Percentiles rank a stretch among this genome's conserved stretches.
Conservation (phyloP, 2,888 invertebrate species). For the Ptychoptera albimana region DNA sequence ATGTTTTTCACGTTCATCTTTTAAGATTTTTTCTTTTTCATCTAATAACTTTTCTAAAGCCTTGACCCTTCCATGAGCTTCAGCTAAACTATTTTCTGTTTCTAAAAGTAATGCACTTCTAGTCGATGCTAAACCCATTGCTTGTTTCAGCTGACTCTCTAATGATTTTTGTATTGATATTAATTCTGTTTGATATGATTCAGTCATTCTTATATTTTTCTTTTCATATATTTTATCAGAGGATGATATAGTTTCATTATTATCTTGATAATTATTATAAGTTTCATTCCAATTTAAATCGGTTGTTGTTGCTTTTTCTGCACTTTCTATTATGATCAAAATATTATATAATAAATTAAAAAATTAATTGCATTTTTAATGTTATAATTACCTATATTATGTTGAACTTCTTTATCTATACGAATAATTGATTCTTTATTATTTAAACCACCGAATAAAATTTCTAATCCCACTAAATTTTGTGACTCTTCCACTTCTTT, state of each 20-base stretch:
- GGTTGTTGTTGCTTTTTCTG: constrained; percentile 1
- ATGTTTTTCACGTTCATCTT: constrained; percentile 11
- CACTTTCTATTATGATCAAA: neutral
- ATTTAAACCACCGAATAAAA: constrained; percentile 17
- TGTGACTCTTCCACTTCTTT: constrained; percentile 20
- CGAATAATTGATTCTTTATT: neutral
- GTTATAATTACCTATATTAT: constrained; percentile 8
- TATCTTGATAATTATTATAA: too few relatives aligned
- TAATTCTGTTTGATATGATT: constrained; percentile 6
- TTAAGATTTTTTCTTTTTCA: constrained; percentile 10
- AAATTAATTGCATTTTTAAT: neutral
- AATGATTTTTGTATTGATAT: constrained; percentile 5
- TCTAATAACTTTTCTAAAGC: constrained; percentile 15
- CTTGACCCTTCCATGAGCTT: constrained; percentile 18
- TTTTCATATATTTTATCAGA: neutral
- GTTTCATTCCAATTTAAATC: constrained; percentile 1
- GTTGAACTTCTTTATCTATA: constrained; percentile 9
- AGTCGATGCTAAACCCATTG: constrained; percentile 13
- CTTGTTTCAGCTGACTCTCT: constrained; percentile 13
- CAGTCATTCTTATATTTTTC: neutral
- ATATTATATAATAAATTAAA: neutral
- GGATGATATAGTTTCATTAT: too few relatives aligned
- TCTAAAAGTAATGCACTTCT: constrained; percentile 15
- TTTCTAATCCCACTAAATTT: constrained; percentile 27
- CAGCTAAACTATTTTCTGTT: constrained; percentile 15